Percentiles rank a stretch among this genome's conserved stretches.
These are phyloP conservation scores for Platynereis dumerilii DNA, from an alignment of 2,888 invertebrate species.

Conservation along the genomic window DNA sequence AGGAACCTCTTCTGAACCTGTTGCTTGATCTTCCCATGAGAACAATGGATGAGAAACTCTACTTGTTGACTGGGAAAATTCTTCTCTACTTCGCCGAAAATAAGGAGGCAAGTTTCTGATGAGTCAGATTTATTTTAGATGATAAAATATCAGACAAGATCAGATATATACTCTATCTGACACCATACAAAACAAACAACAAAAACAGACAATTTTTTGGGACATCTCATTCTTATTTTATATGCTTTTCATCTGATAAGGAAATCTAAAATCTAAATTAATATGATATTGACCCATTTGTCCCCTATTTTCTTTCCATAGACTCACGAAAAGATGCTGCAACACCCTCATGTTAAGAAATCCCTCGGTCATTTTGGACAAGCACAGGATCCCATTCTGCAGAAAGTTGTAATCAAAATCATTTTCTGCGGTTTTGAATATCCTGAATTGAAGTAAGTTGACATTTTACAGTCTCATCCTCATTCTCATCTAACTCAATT, in stretches of 20 bases:
- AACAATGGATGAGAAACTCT: constrained; percentile 51
- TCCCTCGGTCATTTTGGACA: constrained; percentile 48
- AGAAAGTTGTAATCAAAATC: constrained; percentile 57
- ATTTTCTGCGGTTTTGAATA: constrained; percentile 52
- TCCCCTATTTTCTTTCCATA: constrained; percentile 21
- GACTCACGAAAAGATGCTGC: constrained; percentile 50
- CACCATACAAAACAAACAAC: too few species aligned
- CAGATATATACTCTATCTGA: too few species aligned
- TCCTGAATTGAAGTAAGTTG: constrained; percentile 47
- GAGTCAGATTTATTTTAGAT: too few species aligned
- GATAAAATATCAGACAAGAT: too few species aligned
- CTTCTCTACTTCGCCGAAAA: constrained; percentile 59
- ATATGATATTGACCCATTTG: not conserved
- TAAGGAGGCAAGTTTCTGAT: constrained; percentile 42
- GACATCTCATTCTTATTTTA: not conserved
- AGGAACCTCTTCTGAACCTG: constrained; percentile 51
- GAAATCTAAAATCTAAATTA: not conserved
- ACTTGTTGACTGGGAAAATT: constrained; percentile 55
- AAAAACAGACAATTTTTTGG: not conserved
- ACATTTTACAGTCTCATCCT: too few species aligned
- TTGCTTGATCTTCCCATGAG: constrained; percentile 48
- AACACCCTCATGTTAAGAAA: constrained; percentile 43
- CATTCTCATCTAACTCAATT: too few species aligned
- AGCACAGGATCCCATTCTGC: constrained; percentile 48
- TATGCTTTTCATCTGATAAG: not conserved